A percentile compares a stretch with the other conserved stretches of the same genome.
Evolutionary conservation across 2,888 invertebrate species (phyloP).

Genomic region (Thecophora atra): DNA sequence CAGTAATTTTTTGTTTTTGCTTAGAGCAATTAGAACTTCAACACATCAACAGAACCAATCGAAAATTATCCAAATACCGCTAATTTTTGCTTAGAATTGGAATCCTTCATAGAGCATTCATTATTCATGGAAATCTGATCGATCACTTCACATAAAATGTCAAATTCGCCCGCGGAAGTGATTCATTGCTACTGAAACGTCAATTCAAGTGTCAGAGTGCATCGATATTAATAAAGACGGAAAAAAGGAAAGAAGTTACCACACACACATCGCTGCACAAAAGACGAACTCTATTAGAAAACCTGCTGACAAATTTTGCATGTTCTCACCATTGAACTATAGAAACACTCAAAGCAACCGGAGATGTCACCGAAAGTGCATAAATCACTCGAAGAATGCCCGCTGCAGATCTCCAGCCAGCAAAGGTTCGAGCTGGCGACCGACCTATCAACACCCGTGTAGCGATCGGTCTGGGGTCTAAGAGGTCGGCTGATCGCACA

Average conservation of each 20-base stretch:
- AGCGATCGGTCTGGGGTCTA: neutral
- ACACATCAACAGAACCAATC: too few relatives aligned
- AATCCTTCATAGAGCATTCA: too few relatives aligned
- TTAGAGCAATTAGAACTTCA: too few relatives aligned
- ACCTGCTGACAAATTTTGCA: constrained; percentile 24
- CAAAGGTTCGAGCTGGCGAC: neutral
- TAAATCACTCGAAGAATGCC: constrained; percentile 51
- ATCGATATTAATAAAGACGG: neutral
- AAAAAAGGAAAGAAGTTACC: neutral
- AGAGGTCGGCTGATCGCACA: constrained; percentile 22
- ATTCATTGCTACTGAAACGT: constrained; percentile 20
- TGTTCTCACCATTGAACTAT: constrained; percentile 13
- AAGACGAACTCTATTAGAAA: neutral
- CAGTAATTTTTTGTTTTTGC: too few relatives aligned
- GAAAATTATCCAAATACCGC: too few relatives aligned
- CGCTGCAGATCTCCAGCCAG: neutral
- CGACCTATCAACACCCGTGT: constrained; percentile 32
- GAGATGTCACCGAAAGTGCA: constrained; percentile 52
- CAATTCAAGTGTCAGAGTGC: neutral
- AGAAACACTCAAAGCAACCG: neutral
- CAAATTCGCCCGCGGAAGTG: neutral
- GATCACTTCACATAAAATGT: constrained; percentile 8
- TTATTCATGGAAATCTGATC: neutral
- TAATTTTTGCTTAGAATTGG: too few relatives aligned
- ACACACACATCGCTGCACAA: constrained; percentile 12